Evolutionary conservation across 2,113 vertebrate genomes (phyloP).

Genomic region (Cavia aperea): DNA sequence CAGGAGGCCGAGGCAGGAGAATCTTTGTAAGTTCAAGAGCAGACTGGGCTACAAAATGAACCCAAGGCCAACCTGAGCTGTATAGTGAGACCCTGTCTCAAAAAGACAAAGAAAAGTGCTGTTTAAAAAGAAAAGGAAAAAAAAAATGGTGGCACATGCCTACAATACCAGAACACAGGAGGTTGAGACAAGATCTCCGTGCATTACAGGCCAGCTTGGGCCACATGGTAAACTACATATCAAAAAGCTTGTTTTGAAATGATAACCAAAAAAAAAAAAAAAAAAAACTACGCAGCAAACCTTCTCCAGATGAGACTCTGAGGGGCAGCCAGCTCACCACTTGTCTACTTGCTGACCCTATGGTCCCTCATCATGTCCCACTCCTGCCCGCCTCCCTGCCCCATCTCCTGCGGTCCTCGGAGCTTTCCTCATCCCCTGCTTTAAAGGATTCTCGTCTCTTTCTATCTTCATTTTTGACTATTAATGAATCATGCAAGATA

Average conservation of each 20-base stretch:
- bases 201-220: not conserved
- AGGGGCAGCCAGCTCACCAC: not conserved
- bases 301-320: not conserved
- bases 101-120: not conserved
- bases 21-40: too few relatives aligned
- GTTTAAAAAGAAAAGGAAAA: not conserved
- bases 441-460: not conserved
- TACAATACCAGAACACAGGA: not conserved
- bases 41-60: too few relatives aligned
- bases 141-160: not conserved
- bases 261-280: too few relatives aligned
- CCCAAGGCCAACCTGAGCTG: too few relatives aligned
- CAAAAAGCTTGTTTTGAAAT: not conserved
- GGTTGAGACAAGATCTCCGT: not conserved
- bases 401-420: not conserved
- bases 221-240: not conserved
- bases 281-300: not conserved
- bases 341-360: accelerated
- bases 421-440: not conserved
- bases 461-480: not conserved
- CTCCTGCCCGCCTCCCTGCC: not conserved
- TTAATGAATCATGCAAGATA: not conserved
- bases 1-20: too few relatives aligned
- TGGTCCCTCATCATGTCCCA: accelerated
- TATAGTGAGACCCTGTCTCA: too few relatives aligned